Conservation (phyloP, 1,140 invertebrate genomes). For the Ostrea denselamellosa region DNA sequence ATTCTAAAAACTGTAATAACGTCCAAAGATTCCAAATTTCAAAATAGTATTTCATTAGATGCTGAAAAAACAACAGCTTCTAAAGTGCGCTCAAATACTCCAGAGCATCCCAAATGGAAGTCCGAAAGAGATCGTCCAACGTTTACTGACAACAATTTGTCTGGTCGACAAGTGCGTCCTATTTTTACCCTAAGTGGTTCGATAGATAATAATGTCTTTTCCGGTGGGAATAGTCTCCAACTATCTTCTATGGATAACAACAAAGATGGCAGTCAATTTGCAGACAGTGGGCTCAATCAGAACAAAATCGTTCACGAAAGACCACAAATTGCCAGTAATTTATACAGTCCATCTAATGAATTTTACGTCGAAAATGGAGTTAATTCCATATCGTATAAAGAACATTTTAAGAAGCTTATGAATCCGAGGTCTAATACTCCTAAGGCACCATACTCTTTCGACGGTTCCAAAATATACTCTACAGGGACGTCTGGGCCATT, state of each 20-base stretch:
- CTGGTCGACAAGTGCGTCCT: background rate
- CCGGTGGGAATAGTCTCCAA: background rate
- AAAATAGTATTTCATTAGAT: constrained; percentile 3
- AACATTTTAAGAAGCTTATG: background rate
- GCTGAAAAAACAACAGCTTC: background rate
- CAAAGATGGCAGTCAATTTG: background rate
- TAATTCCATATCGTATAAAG: constrained; percentile 8
- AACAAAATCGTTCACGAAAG: constrained; percentile 4
- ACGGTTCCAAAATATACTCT: constrained; percentile 9
- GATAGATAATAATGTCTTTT: background rate
- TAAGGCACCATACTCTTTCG: background rate
- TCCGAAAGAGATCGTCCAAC: background rate
- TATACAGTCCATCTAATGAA: constrained; percentile 33
- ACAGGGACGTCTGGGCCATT: background rate
- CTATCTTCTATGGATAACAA: background rate
- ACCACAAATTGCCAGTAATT: background rate
- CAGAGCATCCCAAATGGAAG: background rate
- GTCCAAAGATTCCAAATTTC: background rate
- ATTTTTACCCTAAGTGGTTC: background rate
- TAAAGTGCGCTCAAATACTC: background rate
- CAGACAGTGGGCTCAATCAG: background rate
- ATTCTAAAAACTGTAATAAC: background rate
- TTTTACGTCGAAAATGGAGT: constrained; percentile 23
- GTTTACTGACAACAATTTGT: background rate
- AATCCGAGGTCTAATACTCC: background rate